Evolutionary conservation across 2,113 vertebrate species (phyloP).

Genomic region (Petroica traversi): DNA sequence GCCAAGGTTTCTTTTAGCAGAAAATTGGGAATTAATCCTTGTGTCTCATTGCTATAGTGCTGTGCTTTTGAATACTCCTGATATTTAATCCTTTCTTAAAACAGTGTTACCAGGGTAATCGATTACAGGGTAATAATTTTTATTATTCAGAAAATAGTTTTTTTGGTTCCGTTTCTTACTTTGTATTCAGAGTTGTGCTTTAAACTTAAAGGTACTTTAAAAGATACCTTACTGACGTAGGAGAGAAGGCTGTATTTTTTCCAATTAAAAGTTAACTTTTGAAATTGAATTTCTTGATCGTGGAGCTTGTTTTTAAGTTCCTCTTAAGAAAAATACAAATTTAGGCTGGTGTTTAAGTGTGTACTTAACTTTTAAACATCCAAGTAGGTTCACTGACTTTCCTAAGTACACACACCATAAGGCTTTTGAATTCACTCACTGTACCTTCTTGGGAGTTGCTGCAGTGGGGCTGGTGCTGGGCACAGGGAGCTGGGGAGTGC

Average conservation of each 20-base stretch:
- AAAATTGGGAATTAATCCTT: neutral
- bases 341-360: neutral
- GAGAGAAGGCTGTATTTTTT: neutral
- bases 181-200: neutral
- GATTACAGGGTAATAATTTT: neutral
- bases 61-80: neutral
- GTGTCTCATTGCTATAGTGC: neutral
- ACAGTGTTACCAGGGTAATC: neutral
- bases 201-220: neutral
- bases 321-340: neutral
- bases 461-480: neutral
- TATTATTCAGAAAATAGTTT: neutral
- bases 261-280: neutral
- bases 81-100: neutral
- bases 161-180: neutral
- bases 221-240: neutral
- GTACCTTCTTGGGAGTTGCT: neutral
- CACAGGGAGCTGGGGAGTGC: neutral
- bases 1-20: neutral
- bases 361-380: neutral
- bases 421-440: neutral
- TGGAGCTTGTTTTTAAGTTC: neutral
- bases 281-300: neutral
- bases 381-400: neutral
- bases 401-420: accelerated